Base-by-base conservation (phyloP, 2,113 vertebrate species). In the Ramphastos sulfuratus region DNA sequence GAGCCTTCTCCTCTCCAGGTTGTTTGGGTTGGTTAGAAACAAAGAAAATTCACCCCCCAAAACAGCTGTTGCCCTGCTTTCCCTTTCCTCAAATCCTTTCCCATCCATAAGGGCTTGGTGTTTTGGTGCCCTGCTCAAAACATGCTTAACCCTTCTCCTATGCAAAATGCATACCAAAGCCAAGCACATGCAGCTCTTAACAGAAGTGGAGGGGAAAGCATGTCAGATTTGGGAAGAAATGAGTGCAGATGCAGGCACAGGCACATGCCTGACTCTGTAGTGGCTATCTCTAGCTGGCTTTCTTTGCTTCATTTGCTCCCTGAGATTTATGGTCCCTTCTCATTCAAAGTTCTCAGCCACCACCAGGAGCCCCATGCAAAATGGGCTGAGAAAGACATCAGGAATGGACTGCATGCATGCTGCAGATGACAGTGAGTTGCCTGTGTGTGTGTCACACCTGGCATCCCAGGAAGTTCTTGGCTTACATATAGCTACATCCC, bases 391-490 rank as follows among this genome's bases (percentile, higher is more conserved):
- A 71, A 30, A 9, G 7, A 15, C 44, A 12, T n/a, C 15, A 16
- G 19, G 37, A 70, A 33, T 10, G n/a, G 44, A 55, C 55, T 6
- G 24, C 7, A 54, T 2, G 0, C 1, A 4, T 1, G 1, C 13
- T 67, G 15, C 60, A 69, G 5, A 37, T 64, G 24, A 9, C 4
- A 30, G 30, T 1, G 1, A 74, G 4, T 10, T 73, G 67, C 12
- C 80, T 35, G 39, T 14, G 20, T 14, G 20, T 1, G 0, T 1
- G 8, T 54, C 48, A 88, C 25, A 14, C 0, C 0, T 6, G 30
- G 6, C 3, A 6, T 28, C 17, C 11, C 50, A 30, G 19, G n/a
- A 74, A 37, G 5, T 8, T 54, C 15, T 15, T 42, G 55, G 9
- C 6, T 74, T 25, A 4, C 5, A 0, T 2, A 10, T 6, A 60